Base-by-base conservation (phyloP, 2,888 invertebrate genomes). In the Ethmia dodecea region DNA sequence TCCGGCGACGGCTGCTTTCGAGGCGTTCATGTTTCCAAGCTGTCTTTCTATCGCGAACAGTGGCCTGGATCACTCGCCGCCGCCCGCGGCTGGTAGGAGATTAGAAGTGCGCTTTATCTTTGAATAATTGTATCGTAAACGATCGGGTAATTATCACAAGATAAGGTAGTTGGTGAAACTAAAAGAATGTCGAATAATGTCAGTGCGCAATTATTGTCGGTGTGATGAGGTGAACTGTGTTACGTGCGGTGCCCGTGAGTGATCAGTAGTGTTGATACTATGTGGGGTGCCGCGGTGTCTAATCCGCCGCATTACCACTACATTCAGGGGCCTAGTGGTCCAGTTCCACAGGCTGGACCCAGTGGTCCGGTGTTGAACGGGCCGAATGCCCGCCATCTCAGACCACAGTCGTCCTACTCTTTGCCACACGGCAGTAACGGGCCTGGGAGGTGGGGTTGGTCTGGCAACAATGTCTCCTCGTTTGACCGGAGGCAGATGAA, bases 371-470 rank as follows among this genome's bases (percentile, higher is more conserved):
- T 83, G 34, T 49, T 83, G 42, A 57, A 72, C 1, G 80, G 81
- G 15, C 81, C 84, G 59, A 65, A 56, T 37, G 53, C 63, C 26
- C 71, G 72, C 41, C 77, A 80, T 47, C 55, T 86, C 42, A 61
- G 81, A 42, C 86, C 86, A 14, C 84, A 84, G 54, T 80, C 81
- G n/a, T 84, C 81, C 39, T 87, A 88, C 60, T 88, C 88, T 45
- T 60, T 88, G 52, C 88, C 86, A 9, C 88, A 89, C 64, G 80
- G 88, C 52, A 77, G 86, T 67, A 84, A 88, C 65, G 77, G 88
- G 49, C 79, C 88, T 47, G 76, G 87, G 55, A 72, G 88, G 43
- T 75, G 89, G 89, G 84, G 88, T 49, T 86, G 87, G 79, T 69
- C 83, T 15, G 88, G 88, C 51, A 88, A 55, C 56, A 70, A 89